Percentiles rank a stretch among this genome's conserved stretches.
phyloP scores from a whole-genome alignment of 2,113 vertebrate genomes.

The Tetrax tetrax region DNA sequence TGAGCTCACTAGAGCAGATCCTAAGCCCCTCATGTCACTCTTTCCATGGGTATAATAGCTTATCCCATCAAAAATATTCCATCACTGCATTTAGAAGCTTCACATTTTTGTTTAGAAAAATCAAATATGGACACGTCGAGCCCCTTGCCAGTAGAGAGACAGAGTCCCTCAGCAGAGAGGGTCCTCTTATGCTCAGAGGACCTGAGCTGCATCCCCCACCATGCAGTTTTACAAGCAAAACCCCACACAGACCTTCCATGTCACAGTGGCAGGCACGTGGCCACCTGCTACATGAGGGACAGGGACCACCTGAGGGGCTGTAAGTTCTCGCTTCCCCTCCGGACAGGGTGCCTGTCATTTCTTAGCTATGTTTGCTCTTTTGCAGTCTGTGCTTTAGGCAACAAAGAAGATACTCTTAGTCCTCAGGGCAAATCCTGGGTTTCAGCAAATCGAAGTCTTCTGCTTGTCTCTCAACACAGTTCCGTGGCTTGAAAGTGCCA shows the following conservation, averaged over 20 bases:
- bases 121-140: rapidly evolving
- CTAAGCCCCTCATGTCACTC: background rate
- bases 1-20: background rate
- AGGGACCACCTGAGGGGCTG: background rate
- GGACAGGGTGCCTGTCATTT: background rate
- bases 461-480: background rate
- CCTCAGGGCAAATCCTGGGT: background rate
- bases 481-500: background rate
- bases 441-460: background rate
- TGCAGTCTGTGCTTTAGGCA: background rate
- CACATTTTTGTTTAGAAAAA: background rate
- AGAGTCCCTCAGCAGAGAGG: background rate
- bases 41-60: background rate
- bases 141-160: background rate
- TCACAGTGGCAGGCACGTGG: rapidly evolving
- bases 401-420: background rate
- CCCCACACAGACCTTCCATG: background rate
- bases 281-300: background rate
- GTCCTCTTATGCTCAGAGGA: background rate
- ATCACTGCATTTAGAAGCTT: background rate
- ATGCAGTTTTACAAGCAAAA: background rate
- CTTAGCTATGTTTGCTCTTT: background rate
- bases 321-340: background rate
- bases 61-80: background rate
- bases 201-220: background rate